A percentile compares a stretch with the other conserved stretches of the same genome.
Evolutionary conservation across 2,113 vertebrate species (phyloP).

Genomic region (Redunca redunca): DNA sequence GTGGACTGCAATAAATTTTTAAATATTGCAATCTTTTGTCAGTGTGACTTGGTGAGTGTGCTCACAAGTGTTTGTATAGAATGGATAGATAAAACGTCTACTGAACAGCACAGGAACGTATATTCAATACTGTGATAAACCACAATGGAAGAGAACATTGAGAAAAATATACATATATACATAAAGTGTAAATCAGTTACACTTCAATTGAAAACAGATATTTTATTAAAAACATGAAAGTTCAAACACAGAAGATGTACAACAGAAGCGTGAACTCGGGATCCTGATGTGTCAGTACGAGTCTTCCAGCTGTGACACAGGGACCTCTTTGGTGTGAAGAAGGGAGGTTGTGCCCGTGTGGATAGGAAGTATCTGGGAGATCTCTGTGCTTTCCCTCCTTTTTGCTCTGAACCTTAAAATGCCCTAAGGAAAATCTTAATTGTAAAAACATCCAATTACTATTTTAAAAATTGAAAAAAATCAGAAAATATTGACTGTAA

Average conservation of each 20-base stretch:
- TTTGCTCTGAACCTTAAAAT: not conserved
- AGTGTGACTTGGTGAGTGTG: not conserved
- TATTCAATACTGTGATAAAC: not conserved
- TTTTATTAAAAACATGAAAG: not conserved
- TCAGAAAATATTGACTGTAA: not conserved
- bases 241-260: not conserved
- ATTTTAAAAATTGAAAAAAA: not conserved
- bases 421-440: not conserved
- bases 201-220: not conserved
- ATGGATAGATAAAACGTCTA: fast-evolving
- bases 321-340: not conserved
- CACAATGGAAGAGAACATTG: not conserved
- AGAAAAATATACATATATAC: not conserved
- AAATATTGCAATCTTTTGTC: not conserved
- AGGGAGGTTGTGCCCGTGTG: not conserved
- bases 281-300: too few species aligned
- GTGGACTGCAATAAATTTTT: not conserved
- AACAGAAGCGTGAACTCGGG: not conserved
- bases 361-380: not conserved
- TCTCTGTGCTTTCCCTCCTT: not conserved
- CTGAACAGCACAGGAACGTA: fast-evolving
- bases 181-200: not conserved
- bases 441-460: not conserved
- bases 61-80: not conserved
- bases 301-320: not conserved